phyloP scores from a whole-genome alignment of 2,888 invertebrate species.

The Caenorhabditis panamensis region DNA sequence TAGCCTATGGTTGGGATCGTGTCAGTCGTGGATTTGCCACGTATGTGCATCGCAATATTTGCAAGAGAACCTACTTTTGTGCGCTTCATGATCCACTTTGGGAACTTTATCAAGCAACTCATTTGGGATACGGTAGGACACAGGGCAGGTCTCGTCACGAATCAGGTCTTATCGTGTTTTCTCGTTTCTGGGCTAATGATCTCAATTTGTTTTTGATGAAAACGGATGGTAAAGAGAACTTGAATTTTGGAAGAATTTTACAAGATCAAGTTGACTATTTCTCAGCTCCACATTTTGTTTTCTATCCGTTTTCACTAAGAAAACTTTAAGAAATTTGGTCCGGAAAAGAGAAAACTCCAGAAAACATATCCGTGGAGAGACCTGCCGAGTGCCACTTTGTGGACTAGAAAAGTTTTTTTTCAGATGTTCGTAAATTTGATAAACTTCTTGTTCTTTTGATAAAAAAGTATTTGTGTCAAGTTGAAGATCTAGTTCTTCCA shows the following conservation, averaged over 20 bases:
- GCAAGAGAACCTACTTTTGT: conserved; percentile 48
- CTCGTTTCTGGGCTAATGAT: too few relatives aligned
- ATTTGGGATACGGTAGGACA: conserved; percentile 26
- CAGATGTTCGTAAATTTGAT: conserved; percentile 50
- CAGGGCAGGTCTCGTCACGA: too few relatives aligned
- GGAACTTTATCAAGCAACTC: conserved; percentile 38
- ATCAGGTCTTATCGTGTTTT: too few relatives aligned
- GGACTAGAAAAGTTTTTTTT: background rate
- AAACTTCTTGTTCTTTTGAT: conserved; percentile 53
- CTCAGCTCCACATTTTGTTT: too few relatives aligned
- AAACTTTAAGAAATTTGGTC: too few relatives aligned
- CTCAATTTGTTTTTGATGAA: too few relatives aligned
- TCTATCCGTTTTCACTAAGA: too few relatives aligned
- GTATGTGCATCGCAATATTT: conserved; percentile 36
- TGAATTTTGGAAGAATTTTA: too few relatives aligned
- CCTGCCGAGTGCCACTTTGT: background rate
- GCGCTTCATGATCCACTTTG: conserved; percentile 59
- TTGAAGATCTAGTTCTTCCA: conserved; percentile 51
- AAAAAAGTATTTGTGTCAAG: conserved; percentile 60
- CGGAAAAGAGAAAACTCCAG: too few relatives aligned
- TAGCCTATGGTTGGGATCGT: conserved; percentile 64
- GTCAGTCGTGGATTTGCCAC: conserved; percentile 54
- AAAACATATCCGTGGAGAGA: too few relatives aligned
- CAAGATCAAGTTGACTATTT: too few relatives aligned
- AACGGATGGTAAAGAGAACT: too few relatives aligned